phyloP scores from a whole-genome alignment of 2,888 invertebrate species.

The Liopterus haemorrhoidalis region DNA sequence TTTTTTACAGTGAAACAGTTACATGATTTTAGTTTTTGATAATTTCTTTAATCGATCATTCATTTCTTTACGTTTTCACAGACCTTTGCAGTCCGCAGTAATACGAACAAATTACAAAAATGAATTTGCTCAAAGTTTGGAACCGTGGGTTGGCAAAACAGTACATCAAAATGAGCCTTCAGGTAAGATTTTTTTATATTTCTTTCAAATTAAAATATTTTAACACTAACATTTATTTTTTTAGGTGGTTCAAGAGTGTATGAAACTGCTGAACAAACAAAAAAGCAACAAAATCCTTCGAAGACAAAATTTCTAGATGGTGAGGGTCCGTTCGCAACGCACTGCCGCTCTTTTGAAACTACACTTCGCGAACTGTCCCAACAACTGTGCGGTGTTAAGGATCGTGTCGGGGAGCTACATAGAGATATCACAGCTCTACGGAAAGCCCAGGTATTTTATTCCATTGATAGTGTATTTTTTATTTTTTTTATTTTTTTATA shows the following conservation, averaged over 20 bases:
- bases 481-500: constrained; percentile 1
- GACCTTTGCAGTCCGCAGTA: constrained; percentile 51
- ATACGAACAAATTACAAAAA: constrained; percentile 55
- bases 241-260: constrained; percentile 39
- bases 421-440: constrained; percentile 62
- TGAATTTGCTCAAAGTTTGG: constrained; percentile 58
- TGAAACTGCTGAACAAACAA: constrained; percentile 40
- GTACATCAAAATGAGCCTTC: constrained; percentile 44
- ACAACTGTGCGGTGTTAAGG: constrained; percentile 56
- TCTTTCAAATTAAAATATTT: constrained; percentile 20
- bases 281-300: constrained; percentile 43
- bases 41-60: not conserved
- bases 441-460: constrained; percentile 44
- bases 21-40: not conserved
- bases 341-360: constrained; percentile 56
- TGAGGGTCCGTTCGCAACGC: constrained; percentile 56
- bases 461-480: constrained; percentile 6
- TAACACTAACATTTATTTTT: constrained; percentile 16
- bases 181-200: constrained; percentile 35
- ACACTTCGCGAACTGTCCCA: constrained; percentile 56
- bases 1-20: too few species aligned
- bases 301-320: constrained; percentile 47
- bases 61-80: constrained; percentile 24
- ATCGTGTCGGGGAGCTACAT: constrained; percentile 62
- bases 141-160: constrained; percentile 54